Conservation (phyloP, 37 sponge, comb jelly and placozoan genomes). For the Diacarnus erythraeanus region DNA sequence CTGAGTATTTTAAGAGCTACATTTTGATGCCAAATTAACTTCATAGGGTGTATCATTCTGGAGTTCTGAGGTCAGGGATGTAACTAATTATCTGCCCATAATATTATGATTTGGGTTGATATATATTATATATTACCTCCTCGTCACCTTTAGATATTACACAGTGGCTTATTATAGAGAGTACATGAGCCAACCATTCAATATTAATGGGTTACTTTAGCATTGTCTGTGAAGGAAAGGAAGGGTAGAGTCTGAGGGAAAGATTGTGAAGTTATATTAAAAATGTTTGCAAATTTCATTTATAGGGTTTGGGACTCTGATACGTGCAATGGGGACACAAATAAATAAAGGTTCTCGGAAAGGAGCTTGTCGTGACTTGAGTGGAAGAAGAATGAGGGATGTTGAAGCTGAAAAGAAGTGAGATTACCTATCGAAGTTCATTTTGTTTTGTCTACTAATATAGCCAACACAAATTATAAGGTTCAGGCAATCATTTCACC, state of each 20-base stretch:
- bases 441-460: not conserved
- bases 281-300: not conserved
- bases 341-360: conserved; percentile 84
- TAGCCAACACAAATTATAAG: too few relatives aligned
- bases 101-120: too few relatives aligned
- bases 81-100: too few relatives aligned
- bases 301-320: conserved; percentile 97
- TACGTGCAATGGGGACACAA: conserved; percentile 91
- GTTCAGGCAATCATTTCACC: too few relatives aligned
- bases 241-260: not conserved
- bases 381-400: conserved; percentile 93
- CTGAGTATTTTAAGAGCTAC: too few relatives aligned
- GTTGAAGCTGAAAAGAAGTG: conserved; percentile 92
- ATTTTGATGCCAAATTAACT: too few relatives aligned
- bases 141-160: not conserved
- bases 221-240: not conserved
- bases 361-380: conserved; percentile 95
- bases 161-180: too few relatives aligned
- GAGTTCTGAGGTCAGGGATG: too few relatives aligned
- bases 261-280: not conserved
- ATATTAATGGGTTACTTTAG: not conserved
- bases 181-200: not conserved
- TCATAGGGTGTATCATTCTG: too few relatives aligned
- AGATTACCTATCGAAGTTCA: not conserved
- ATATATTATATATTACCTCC: too few relatives aligned